These are phyloP conservation scores for Sweltsa coloradensis DNA, from an alignment of 1,140 invertebrate species.

Conservation along the genomic window DNA sequence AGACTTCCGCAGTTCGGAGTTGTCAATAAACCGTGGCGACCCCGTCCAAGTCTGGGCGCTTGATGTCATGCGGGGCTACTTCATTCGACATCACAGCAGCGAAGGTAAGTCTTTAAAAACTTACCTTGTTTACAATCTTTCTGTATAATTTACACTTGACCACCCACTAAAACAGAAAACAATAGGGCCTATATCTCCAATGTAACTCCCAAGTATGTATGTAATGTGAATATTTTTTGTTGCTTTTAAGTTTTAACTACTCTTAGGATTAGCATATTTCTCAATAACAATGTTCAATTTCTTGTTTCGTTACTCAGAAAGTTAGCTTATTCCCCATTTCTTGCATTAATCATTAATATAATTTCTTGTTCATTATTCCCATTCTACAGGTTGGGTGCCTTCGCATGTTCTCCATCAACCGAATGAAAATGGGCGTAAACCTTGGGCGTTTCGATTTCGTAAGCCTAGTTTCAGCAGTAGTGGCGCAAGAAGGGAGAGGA, in stretches of 20 bases:
- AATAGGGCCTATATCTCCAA: no score
- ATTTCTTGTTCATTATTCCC: no score
- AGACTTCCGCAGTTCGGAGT: slow-evolving; percentile 35
- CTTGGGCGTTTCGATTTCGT: slow-evolving; percentile 46
- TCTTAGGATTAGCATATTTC: no score
- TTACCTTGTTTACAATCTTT: no score
- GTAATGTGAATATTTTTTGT: neutral
- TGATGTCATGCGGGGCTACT: slow-evolving; percentile 20
- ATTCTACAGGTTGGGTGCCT: slow-evolving; percentile 56
- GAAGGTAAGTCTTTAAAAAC: no score
- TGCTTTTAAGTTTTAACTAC: neutral
- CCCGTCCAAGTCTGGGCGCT: slow-evolving; percentile 28
- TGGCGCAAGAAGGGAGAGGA: slow-evolving; percentile 9
- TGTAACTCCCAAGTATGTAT: no score
- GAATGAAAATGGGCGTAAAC: slow-evolving; percentile 32
- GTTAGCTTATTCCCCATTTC: no score
- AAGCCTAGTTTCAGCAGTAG: slow-evolving; percentile 28
- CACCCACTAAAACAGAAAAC: no score
- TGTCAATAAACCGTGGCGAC: slow-evolving; percentile 32
- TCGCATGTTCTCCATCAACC: slow-evolving; percentile 39
- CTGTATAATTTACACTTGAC: no score
- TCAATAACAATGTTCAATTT: no score
- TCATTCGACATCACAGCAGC: slow-evolving; percentile 29
- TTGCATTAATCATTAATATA: no score
- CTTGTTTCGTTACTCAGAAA: no score